Evolutionary conservation across 2,888 invertebrate species (phyloP).

Genomic region (Artemia sp.): DNA sequence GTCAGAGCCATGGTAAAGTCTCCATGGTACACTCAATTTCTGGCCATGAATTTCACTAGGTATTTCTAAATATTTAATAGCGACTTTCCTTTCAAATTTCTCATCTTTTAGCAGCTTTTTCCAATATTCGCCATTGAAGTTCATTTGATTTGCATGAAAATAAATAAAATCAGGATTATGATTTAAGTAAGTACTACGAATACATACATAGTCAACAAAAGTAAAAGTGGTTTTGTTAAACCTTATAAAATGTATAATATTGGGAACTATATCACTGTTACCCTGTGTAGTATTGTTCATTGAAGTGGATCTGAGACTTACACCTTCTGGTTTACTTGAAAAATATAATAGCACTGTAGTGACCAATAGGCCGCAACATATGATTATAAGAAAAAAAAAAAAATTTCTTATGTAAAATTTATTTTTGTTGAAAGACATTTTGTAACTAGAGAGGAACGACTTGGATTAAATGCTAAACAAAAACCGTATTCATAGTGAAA

Average conservation of each 20-base stretch:
- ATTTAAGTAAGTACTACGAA: conserved; percentile 26
- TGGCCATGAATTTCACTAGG: conserved; percentile 21
- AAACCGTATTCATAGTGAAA: too few species aligned
- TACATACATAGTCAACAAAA: conserved; percentile 26
- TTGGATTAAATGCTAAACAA: too few species aligned
- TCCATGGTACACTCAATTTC: conserved; percentile 19
- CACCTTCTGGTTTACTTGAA: too few species aligned
- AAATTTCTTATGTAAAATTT: too few species aligned
- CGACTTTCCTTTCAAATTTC: conserved; percentile 17
- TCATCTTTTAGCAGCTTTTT: conserved; percentile 21
- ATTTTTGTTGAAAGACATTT: too few species aligned
- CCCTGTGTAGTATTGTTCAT: conserved; percentile 20
- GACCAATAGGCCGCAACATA: too few species aligned
- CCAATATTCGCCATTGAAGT: conserved; percentile 26
- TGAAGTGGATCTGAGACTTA: background rate
- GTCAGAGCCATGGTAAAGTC: conserved; percentile 24
- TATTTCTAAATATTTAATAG: conserved; percentile 16
- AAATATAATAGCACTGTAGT: too few species aligned
- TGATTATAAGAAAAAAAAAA: too few species aligned
- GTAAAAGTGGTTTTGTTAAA: conserved; percentile 25
- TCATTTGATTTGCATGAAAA: conserved; percentile 20
- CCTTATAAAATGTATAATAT: conserved; percentile 22
- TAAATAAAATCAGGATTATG: conserved; percentile 20
- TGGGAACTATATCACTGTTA: conserved; percentile 21
- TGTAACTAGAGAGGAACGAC: too few species aligned